phyloP scores from a whole-genome alignment of 2,888 invertebrate species.

The Hoplodrina blanda region DNA sequence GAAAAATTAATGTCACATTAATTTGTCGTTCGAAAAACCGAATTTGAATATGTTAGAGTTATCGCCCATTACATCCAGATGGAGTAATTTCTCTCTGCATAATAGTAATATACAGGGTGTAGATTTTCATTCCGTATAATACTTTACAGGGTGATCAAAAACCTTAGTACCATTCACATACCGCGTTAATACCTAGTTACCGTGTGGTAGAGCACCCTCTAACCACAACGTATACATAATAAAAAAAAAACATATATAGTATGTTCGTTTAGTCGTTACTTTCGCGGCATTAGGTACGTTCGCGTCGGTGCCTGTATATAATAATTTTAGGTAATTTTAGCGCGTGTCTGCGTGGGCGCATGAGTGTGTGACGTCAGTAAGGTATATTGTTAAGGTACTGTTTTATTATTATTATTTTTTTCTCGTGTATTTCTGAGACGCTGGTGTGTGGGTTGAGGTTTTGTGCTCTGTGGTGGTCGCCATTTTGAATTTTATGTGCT shows the following conservation, averaged over 20 bases:
- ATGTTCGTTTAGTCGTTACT: constrained; percentile 46
- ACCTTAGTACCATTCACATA: constrained; percentile 12
- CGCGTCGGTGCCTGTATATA: constrained; percentile 44
- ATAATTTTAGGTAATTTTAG: constrained; percentile 45
- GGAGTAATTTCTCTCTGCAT: neutral
- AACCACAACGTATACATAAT: constrained; percentile 43
- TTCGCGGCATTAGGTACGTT: constrained; percentile 46
- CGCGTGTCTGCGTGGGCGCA: constrained; percentile 25
- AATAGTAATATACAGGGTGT: neutral
- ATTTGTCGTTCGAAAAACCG: neutral
- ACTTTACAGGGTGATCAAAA: neutral
- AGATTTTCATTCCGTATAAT: neutral
- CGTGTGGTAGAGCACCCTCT: constrained; percentile 26
- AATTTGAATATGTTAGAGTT: no score
- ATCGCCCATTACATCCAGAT: no score
- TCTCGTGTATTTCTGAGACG: constrained; percentile 26
- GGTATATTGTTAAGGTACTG: constrained; percentile 23
- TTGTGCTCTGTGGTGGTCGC: constrained; percentile 36
- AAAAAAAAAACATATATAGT: constrained; percentile 31
- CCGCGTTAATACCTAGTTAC: constrained; percentile 40
- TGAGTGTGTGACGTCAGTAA: constrained; percentile 39
- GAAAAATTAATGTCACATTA: no score
- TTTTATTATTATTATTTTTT: constrained; percentile 10
- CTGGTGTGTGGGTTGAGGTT: constrained; percentile 39
- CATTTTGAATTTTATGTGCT: neutral